Conservation (phyloP, 2,797 vertebrate genomes). For the Anomalospiza imberbis region DNA sequence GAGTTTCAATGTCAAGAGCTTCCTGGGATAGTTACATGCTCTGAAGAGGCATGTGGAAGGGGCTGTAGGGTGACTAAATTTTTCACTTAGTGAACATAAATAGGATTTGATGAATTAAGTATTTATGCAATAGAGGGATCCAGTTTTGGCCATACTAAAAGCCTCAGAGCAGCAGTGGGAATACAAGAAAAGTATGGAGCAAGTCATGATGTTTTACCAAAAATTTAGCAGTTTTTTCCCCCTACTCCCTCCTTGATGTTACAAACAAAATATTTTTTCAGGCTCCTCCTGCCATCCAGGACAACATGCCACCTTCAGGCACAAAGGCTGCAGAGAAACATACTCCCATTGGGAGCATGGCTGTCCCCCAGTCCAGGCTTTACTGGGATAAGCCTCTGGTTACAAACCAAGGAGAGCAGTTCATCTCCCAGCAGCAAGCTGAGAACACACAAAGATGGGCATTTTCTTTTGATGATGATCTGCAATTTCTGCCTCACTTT, state of each 20-base stretch:
- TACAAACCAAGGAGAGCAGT: neutral
- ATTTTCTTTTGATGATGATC: neutral
- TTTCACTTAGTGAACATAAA: neutral
- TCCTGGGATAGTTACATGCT: neutral
- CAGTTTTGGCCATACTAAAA: neutral
- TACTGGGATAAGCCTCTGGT: neutral
- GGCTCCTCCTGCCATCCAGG: neutral
- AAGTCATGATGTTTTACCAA: neutral
- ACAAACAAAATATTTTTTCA: neutral
- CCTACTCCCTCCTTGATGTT: neutral
- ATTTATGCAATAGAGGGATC: neutral
- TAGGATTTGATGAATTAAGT: neutral
- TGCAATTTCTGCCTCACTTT: neutral
- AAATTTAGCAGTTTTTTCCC: neutral
- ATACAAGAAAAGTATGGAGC: neutral
- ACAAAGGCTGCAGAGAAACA: neutral
- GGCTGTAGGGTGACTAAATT: neutral
- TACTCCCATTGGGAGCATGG: fast-evolving
- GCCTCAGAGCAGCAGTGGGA: neutral
- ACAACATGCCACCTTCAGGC: neutral
- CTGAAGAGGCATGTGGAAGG: neutral
- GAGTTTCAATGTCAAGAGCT: neutral
- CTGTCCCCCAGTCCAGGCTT: neutral
- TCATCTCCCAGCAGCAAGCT: neutral
- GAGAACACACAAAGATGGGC: neutral